Evolutionary conservation across 2,888 invertebrate genomes (phyloP).

Genomic region (Eucera pruinosa): DNA sequence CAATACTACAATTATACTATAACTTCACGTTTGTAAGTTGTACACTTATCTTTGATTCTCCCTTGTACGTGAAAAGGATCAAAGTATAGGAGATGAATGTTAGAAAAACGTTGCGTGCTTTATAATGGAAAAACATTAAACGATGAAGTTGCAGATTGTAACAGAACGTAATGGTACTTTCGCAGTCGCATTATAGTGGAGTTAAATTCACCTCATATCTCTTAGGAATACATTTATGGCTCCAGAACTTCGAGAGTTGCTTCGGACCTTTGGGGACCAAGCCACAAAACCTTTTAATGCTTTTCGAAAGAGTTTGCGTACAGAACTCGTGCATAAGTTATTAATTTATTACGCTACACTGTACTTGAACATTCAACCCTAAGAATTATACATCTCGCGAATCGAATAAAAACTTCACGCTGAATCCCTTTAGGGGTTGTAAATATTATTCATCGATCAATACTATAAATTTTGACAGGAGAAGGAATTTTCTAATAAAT

Average conservation of each 20-base stretch:
- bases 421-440: background rate
- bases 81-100: background rate
- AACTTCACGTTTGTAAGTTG: too few relatives aligned
- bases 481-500: too few relatives aligned
- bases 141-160: background rate
- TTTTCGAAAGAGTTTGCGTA: slow-evolving; percentile 5
- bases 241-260: slow-evolving; percentile 23
- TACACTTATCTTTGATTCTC: too few relatives aligned
- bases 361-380: background rate
- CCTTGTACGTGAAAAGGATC: background rate
- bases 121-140: background rate
- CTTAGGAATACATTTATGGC: slow-evolving; percentile 22
- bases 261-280: slow-evolving; percentile 21
- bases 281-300: slow-evolving; percentile 22
- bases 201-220: slow-evolving; percentile 33
- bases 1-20: too few relatives aligned
- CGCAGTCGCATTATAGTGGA: slow-evolving; percentile 27
- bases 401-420: background rate
- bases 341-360: slow-evolving; percentile 13
- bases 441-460: background rate
- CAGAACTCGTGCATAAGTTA: slow-evolving; percentile 21
- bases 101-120: too few relatives aligned
- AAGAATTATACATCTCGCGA: background rate
- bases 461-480: too few relatives aligned
- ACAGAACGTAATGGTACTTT: slow-evolving; percentile 4